These are phyloP conservation scores for Petrocephalus zakoni DNA, from an alignment of 2,113 vertebrate genomes.

Conservation along the genomic window DNA sequence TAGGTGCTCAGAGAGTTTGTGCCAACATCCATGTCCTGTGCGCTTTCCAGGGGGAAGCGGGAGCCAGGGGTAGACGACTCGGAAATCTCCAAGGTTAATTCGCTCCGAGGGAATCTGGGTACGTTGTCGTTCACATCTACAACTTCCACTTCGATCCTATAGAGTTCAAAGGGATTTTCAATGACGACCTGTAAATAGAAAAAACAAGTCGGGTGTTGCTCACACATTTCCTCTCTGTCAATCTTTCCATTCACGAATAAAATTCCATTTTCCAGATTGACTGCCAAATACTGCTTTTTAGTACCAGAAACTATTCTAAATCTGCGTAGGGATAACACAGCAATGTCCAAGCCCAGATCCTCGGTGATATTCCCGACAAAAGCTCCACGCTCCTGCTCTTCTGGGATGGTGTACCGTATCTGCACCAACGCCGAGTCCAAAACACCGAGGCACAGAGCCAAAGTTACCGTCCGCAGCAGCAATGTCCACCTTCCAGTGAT, in stretches of 20 bases:
- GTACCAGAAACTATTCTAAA: not conserved
- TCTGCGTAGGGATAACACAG: not conserved
- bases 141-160: constrained; percentile 3
- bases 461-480: not conserved
- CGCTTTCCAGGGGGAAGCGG: not conserved
- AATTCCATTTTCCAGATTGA: not conserved
- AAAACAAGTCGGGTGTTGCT: not conserved
- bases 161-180: constrained; percentile 2
- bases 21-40: not conserved
- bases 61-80: constrained; percentile 55
- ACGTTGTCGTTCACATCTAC: not conserved
- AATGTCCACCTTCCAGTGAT: not conserved
- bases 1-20: constrained; percentile 45
- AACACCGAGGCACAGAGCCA: not conserved
- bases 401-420: not conserved
- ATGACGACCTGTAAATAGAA: not conserved
- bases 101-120: constrained; percentile 31
- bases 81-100: constrained; percentile 58
- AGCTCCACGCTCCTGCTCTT: not conserved
- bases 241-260: not conserved
- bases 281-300: not conserved
- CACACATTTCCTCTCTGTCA: not conserved
- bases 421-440: not conserved
- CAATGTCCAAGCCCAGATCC: not conserved
- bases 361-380: not conserved